A percentile compares a stretch with the other conserved stretches of the same genome.
phyloP scores from a whole-genome alignment of 2,113 vertebrate species.

The Pituophis catenifer region DNA sequence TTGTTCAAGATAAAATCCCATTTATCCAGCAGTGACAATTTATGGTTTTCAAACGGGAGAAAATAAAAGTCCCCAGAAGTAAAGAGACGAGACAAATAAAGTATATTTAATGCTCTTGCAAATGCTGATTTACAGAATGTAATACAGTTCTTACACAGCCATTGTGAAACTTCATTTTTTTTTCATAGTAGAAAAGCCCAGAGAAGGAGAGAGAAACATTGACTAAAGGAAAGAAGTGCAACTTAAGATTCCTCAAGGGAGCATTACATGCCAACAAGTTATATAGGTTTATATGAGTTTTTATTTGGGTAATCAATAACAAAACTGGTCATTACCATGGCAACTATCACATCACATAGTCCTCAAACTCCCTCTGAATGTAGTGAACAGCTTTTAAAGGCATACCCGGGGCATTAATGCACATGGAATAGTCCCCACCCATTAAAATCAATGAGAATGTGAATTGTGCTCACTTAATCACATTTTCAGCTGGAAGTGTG shows the following conservation, averaged over 20 bases:
- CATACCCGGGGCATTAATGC: constrained; percentile 21
- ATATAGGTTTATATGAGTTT: constrained; percentile 38
- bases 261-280: constrained; percentile 12
- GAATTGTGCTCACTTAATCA: background rate
- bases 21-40: background rate
- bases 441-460: background rate
- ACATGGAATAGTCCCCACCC: background rate
- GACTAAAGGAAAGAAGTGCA: constrained; percentile 18
- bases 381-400: constrained; percentile 41
- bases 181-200: constrained; percentile 1
- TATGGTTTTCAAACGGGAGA: background rate
- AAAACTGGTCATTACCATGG: constrained; percentile 31
- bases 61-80: background rate
- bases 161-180: background rate
- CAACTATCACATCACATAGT: constrained; percentile 34
- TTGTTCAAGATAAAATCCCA: background rate
- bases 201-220: constrained; percentile 2
- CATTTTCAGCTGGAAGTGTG: background rate
- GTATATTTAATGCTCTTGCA: background rate
- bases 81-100: background rate
- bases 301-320: constrained; percentile 38
- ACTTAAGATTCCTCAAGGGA: constrained; percentile 34
- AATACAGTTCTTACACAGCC: background rate
- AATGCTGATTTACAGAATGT: background rate
- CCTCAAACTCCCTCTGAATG: constrained; percentile 37